Conservation (phyloP, 2,113 vertebrate species). For the Burhinus oedicnemus region DNA sequence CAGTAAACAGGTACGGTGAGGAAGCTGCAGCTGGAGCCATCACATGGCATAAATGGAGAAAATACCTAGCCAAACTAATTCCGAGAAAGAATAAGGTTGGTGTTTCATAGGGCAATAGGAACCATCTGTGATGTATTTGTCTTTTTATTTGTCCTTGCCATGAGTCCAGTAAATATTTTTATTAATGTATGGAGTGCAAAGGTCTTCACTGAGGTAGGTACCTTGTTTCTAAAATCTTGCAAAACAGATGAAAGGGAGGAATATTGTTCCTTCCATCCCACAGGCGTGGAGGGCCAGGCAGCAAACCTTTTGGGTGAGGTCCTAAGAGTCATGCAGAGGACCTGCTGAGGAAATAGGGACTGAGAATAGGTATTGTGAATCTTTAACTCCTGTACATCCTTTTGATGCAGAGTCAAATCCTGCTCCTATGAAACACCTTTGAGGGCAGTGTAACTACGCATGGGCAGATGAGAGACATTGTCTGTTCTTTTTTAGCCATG, state of each 20-base stretch:
- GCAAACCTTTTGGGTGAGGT: background rate
- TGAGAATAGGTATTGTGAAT: background rate
- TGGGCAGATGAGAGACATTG: background rate
- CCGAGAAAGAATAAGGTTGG: background rate
- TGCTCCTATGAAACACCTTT: background rate
- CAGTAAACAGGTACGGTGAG: background rate
- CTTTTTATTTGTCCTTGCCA: background rate
- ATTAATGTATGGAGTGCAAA: background rate
- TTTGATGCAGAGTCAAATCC: background rate
- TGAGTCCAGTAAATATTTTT: background rate
- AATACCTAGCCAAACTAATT: background rate
- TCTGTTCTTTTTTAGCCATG: background rate
- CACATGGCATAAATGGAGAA: accelerated
- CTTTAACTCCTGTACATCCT: background rate
- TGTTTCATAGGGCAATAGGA: background rate
- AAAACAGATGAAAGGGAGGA: background rate
- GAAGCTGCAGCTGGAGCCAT: background rate
- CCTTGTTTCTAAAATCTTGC: background rate
- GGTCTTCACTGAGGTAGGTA: background rate
- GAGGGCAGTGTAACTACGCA: accelerated
- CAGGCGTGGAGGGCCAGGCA: background rate
- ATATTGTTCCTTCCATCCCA: too few relatives aligned
- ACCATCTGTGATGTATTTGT: background rate
- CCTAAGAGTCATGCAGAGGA: background rate
- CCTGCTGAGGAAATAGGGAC: background rate